Conservation (phyloP, 2,113 vertebrate species). For the Lonchura striata region DNA sequence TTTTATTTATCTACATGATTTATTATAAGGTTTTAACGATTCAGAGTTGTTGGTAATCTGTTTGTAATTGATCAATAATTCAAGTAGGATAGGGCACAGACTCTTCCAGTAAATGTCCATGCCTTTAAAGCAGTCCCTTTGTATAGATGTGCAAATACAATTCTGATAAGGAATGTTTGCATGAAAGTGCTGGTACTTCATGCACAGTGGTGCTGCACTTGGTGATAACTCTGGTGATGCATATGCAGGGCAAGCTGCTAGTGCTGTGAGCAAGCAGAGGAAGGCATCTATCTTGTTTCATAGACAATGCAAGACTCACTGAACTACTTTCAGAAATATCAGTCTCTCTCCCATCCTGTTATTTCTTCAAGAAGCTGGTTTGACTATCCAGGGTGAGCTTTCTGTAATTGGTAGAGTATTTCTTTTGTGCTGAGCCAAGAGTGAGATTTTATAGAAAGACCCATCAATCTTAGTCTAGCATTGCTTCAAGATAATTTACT, state of each 20-base stretch:
- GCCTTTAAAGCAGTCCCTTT: conserved; percentile 1
- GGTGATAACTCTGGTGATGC: neutral
- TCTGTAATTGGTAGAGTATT: neutral
- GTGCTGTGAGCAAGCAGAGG: neutral
- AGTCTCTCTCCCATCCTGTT: neutral
- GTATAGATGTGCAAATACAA: conserved; percentile 28
- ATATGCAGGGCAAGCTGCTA: neutral
- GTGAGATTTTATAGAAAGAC: neutral
- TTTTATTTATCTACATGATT: conserved; percentile 40
- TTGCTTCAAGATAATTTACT: conserved; percentile 40
- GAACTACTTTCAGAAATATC: neutral
- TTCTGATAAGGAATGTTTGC: conserved; percentile 39
- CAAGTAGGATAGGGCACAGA: neutral
- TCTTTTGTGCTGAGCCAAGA: conserved; percentile 6
- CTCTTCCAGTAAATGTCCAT: neutral
- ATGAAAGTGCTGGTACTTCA: neutral
- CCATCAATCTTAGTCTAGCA: conserved; percentile 27
- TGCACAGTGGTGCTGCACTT: neutral
- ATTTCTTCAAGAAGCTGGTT: neutral
- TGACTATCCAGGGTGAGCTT: neutral
- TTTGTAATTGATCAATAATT: conserved; percentile 61
- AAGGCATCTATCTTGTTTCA: neutral
- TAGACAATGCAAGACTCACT: neutral
- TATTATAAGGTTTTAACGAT: conserved; percentile 26
- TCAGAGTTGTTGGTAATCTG: conserved; percentile 45